These are phyloP conservation scores for Panzeria rudis DNA, from an alignment of 2,888 invertebrate species.

Conservation along the genomic window DNA sequence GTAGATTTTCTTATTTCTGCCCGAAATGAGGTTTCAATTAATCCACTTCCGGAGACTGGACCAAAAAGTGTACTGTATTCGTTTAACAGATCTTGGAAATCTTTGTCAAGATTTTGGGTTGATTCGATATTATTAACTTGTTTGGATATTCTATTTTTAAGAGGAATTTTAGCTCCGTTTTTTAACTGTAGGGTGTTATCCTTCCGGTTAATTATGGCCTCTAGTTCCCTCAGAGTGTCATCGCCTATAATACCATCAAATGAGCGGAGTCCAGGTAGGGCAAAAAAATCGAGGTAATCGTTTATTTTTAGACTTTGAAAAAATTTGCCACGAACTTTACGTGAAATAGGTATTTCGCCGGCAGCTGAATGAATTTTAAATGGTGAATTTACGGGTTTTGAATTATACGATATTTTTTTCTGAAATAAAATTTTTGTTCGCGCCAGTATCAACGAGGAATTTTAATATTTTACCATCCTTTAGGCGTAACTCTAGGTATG, in stretches of 20 bases:
- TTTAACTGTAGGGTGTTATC: neutral
- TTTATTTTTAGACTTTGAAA: slow-evolving; percentile 17
- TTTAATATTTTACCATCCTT: slow-evolving; percentile 48
- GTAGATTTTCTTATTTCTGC: slow-evolving; percentile 66
- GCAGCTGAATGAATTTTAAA: slow-evolving; percentile 26
- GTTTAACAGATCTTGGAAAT: slow-evolving; percentile 32
- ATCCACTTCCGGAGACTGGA: slow-evolving; percentile 43
- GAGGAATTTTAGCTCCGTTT: neutral
- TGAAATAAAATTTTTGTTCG: slow-evolving; percentile 15
- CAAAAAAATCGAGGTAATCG: slow-evolving; percentile 1
- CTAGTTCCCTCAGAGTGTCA: slow-evolving; percentile 14
- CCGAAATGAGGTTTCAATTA: slow-evolving; percentile 49
- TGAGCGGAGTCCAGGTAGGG: slow-evolving; percentile 19
- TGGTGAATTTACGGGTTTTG: neutral
- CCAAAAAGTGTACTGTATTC: slow-evolving; percentile 45
- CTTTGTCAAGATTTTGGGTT: neutral
- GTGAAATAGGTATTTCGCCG: neutral
- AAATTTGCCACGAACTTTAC: slow-evolving; percentile 20
- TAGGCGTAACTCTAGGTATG: slow-evolving; percentile 51
- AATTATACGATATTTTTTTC: slow-evolving; percentile 2
- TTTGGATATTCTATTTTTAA: slow-evolving; percentile 7
- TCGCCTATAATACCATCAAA: slow-evolving; percentile 51
- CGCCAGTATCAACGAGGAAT: slow-evolving; percentile 51
- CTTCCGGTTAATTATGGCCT: slow-evolving; percentile 35
- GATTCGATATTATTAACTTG: slow-evolving; percentile 16